These are phyloP conservation scores for Cephus pulcher DNA, from an alignment of 2,888 invertebrate species.

Conservation along the genomic window DNA sequence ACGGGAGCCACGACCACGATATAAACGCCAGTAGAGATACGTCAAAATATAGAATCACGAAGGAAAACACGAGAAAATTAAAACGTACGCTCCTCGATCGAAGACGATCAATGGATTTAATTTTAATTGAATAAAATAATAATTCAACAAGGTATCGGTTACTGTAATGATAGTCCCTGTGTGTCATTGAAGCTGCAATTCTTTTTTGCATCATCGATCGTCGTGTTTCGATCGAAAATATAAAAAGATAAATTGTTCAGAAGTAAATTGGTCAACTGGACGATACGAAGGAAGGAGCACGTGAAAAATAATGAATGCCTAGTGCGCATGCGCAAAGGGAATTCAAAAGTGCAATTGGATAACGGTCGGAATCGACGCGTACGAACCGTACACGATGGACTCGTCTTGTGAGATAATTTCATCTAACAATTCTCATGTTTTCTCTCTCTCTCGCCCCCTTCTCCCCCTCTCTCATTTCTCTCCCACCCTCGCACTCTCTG, in stretches of 20 bases:
- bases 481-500: not conserved
- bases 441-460: not conserved
- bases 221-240: not conserved
- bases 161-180: not conserved
- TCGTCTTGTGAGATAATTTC: not conserved
- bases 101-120: not conserved
- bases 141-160: not conserved
- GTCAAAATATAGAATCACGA: not conserved
- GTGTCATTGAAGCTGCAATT: too few species aligned
- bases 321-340: not conserved
- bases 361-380: not conserved
- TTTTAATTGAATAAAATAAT: not conserved
- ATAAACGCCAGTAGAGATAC: not conserved
- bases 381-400: not conserved
- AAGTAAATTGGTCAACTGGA: not conserved
- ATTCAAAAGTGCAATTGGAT: not conserved
- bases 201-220: not conserved
- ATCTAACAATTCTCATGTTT: slow-evolving; percentile 4
- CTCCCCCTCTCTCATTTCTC: not conserved
- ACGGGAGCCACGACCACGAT: not conserved
- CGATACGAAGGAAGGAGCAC: not conserved
- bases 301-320: not conserved
- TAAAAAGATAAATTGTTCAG: not conserved
- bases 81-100: not conserved
- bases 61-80: not conserved